Conservation (phyloP, 2,113 vertebrate genomes). For the Xenopus tropicalis region DNA sequence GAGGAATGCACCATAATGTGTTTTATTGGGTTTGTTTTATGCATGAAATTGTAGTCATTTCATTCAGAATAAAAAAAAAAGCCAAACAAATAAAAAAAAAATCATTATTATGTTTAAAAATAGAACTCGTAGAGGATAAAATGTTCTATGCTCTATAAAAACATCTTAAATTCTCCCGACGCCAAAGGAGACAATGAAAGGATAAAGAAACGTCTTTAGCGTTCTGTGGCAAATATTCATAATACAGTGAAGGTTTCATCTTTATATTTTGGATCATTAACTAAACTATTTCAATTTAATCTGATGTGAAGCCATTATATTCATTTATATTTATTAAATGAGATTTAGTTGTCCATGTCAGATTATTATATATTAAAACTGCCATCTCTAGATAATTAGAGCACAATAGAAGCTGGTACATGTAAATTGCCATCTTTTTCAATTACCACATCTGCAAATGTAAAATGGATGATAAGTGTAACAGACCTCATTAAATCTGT, state of each 20-base stretch:
- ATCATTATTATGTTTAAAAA: no score
- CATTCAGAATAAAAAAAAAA: no score
- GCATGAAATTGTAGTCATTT: no score
- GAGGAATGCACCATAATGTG: no score
- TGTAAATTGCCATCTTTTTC: slow-evolving; percentile 25
- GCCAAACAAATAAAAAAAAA: no score
- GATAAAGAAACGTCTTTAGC: slow-evolving; percentile 21
- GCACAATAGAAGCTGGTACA: slow-evolving; percentile 20
- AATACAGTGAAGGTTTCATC: slow-evolving; percentile 29
- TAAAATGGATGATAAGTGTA: slow-evolving; percentile 34
- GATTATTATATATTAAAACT: slow-evolving; percentile 44
- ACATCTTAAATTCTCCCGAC: no score
- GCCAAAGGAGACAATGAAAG: background rate
- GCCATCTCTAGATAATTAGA: slow-evolving; percentile 38
- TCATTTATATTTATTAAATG: slow-evolving; percentile 46
- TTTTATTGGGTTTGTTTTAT: no score
- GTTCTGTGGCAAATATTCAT: slow-evolving; percentile 19
- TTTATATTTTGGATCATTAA: slow-evolving; percentile 37
- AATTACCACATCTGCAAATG: slow-evolving; percentile 24
- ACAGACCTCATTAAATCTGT: slow-evolving; percentile 35
- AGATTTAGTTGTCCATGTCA: slow-evolving; percentile 46
- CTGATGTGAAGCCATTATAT: slow-evolving; percentile 39
- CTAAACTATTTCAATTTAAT: slow-evolving; percentile 38
- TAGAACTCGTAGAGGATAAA: no score
- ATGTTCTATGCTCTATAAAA: no score